Base-by-base conservation (phyloP, 2,797 vertebrate genomes). In the Clamator glandarius region DNA sequence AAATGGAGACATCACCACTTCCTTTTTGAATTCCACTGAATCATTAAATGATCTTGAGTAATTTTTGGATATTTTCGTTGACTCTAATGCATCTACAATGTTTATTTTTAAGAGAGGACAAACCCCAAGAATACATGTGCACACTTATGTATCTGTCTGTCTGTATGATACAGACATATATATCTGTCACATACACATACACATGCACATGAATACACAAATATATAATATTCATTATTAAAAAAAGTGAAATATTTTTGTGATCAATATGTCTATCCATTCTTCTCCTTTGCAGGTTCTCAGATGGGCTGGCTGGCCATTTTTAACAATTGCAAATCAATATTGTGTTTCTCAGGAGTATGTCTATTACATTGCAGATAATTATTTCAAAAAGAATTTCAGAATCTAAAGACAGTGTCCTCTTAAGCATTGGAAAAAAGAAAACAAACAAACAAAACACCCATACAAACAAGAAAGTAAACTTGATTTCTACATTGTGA, bases 121-220 rank as follows among this genome's bases (percentile, higher is more conserved):
- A 83, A 77, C 39, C 9, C 3, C 29, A 67, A 58, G 11, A 80
- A 24, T 48, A 33, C 44, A 15, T 20, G 2, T 58, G 9, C n/a
- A 4, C 35, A 8, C 54, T 5, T n/a, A 23, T 39, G 8, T 39
- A 15, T 28, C 0, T 39, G 12, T 39, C 0, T 39, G 39, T 39
- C 39, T 39, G 39, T 39, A 39, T 39, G 12, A 39, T 39, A 39
- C 9, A 39, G 39, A 12, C 39, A 39, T 39, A 39, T 39, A 39
- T 39, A 39, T 69, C n/a, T n/a, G 4, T 52, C 17, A 9, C 23
- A 2, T 46, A 31, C 46, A 44, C 6, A 33, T 20, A 46, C 9
- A 48, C 23, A 48, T 23, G 46, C 7, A 7, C 4, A 84, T 7
- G n/a, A 9, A 29, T 28, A 26, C 26, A 42, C 3, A 75, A 42